These are phyloP conservation scores for Petrolisthes cinctipes DNA, from an alignment of 2,888 invertebrate genomes.

Conservation along the genomic window DNA sequence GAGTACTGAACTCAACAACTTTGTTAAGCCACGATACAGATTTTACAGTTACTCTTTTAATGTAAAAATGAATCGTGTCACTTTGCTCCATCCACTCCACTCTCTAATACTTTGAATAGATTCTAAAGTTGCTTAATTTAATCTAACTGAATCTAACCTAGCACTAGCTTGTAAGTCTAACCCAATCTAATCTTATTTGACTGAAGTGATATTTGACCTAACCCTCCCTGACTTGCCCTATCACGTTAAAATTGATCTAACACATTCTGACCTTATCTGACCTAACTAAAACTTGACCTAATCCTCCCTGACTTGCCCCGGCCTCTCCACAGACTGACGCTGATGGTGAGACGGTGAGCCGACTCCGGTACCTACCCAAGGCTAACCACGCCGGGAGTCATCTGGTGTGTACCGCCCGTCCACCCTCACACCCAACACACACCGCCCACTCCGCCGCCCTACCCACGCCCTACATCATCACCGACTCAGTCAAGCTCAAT, in stretches of 20 bases:
- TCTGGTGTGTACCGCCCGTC: slow-evolving; percentile 42
- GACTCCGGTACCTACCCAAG: slow-evolving; percentile 37
- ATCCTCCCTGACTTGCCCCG: background rate
- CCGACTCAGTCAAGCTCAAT: slow-evolving; percentile 35
- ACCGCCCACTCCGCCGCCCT: slow-evolving; percentile 16
- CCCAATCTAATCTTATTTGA: no score
- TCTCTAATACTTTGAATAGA: no score
- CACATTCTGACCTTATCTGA: background rate
- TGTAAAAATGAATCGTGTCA: no score
- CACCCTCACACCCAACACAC: slow-evolving; percentile 23
- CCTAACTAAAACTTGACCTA: background rate
- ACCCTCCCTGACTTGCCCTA: background rate
- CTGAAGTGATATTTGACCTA: background rate
- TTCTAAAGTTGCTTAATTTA: no score
- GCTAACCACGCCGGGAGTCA: slow-evolving; percentile 34
- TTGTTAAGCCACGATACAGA: no score
- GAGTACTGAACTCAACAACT: no score
- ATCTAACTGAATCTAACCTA: no score
- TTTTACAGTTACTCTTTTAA: no score
- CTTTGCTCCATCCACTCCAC: no score
- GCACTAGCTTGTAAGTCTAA: no score
- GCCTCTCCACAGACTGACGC: slow-evolving; percentile 22
- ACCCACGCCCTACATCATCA: slow-evolving; percentile 30
- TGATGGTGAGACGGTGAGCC: slow-evolving; percentile 44
- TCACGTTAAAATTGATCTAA: background rate